A percentile compares a stretch with the other conserved stretches of the same genome.
Evolutionary conservation across 2,113 vertebrate species (phyloP).

Genomic region (Arenaria interpres): DNA sequence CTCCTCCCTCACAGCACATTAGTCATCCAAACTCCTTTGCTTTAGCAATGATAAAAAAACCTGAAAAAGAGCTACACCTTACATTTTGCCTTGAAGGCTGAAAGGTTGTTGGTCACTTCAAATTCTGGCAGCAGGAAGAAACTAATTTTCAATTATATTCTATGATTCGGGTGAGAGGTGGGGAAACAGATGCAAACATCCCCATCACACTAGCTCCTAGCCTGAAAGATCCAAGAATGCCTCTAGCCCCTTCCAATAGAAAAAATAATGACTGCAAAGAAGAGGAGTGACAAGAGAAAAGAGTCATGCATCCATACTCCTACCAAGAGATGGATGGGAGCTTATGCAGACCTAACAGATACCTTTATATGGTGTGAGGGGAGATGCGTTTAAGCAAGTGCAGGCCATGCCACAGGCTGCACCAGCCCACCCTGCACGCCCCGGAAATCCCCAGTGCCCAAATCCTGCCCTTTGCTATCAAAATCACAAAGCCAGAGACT

Average conservation of each 20-base stretch:
- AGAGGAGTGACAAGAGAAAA: neutral
- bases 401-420: neutral
- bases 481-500: neutral
- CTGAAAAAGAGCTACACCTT: neutral
- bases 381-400: neutral
- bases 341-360: neutral
- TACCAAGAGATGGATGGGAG: neutral
- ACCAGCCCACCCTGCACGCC: neutral
- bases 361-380: neutral
- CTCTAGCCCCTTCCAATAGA: neutral
- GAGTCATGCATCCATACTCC: neutral
- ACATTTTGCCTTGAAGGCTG: neutral
- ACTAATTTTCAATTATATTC: neutral
- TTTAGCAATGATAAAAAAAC: neutral
- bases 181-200: neutral
- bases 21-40: neutral
- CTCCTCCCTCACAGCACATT: neutral
- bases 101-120: neutral
- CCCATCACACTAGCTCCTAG: neutral
- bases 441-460: neutral
- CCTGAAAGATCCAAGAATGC: neutral
- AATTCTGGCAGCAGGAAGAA: neutral
- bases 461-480: neutral
- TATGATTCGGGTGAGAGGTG: neutral
- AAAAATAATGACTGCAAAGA: neutral